A percentile compares a stretch with the other conserved stretches of the same genome.
Evolutionary conservation across 2,797 vertebrate genomes (phyloP).

Genomic region (Poliocrania exsul): DNA sequence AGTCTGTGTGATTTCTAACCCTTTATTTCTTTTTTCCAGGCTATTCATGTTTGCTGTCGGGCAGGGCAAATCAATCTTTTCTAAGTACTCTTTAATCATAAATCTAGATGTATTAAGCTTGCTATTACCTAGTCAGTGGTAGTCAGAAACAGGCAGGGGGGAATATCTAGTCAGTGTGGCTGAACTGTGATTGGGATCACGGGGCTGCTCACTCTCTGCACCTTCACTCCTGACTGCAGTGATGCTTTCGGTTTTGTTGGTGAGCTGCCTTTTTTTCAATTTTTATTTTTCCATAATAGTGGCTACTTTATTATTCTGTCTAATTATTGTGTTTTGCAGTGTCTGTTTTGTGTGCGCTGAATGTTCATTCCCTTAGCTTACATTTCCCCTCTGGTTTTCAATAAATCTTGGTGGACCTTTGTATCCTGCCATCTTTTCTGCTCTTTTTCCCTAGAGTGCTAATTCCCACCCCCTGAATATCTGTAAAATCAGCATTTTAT

Average conservation of each 20-base stretch:
- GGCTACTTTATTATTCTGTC: background rate
- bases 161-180: background rate
- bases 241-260: background rate
- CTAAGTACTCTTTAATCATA: conserved; percentile 51
- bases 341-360: background rate
- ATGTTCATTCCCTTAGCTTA: conserved; percentile 20
- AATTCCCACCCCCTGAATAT: conserved; percentile 39
- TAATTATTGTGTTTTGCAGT: conserved; percentile 1
- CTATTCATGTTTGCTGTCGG: conserved; percentile 49
- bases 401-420: conserved; percentile 64
- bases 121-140: conserved; percentile 45
- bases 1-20: conserved; percentile 52
- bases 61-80: conserved; percentile 44
- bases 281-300: background rate
- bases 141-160: background rate
- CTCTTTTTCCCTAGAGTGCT: conserved; percentile 52
- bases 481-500: conserved; percentile 73
- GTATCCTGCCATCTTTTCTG: conserved; percentile 39
- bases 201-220: background rate
- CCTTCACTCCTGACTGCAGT: background rate
- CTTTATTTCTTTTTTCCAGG: conserved; percentile 37
- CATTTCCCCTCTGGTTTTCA: conserved; percentile 44
- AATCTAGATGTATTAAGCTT: conserved; percentile 38
- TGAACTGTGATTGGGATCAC: background rate
- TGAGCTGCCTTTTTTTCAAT: background rate